These are phyloP conservation scores for Natrix natrix DNA, from an alignment of 2,797 vertebrate species.

Conservation along the genomic window DNA sequence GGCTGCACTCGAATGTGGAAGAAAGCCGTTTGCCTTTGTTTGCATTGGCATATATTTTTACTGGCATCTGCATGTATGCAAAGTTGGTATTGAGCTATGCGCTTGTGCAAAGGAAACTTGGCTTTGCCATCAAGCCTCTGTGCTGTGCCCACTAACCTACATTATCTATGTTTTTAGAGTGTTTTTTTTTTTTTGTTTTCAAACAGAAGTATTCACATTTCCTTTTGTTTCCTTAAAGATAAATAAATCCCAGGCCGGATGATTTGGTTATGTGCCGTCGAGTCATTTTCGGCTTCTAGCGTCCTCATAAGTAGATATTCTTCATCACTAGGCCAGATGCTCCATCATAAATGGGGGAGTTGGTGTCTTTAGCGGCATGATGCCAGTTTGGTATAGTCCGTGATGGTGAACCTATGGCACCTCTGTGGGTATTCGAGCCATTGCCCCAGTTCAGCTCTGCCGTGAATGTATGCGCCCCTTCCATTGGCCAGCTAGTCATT, in stretches of 20 bases:
- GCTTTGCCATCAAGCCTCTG: not conserved
- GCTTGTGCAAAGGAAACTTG: not conserved
- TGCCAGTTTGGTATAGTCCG: not conserved
- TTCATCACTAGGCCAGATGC: not conserved
- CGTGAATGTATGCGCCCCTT: too few relatives aligned
- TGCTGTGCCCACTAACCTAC: not conserved
- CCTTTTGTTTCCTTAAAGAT: not conserved
- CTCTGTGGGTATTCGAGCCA: too few relatives aligned
- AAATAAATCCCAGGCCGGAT: not conserved
- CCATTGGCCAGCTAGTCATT: too few relatives aligned
- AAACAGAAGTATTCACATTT: not conserved
- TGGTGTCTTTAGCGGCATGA: not conserved
- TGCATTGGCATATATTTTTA: not conserved
- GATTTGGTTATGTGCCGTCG: not conserved
- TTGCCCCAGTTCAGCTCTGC: too few relatives aligned
- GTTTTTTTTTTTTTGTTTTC: not conserved
- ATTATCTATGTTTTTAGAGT: not conserved
- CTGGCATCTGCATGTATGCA: not conserved
- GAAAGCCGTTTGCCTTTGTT: not conserved
- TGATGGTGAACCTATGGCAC: too few relatives aligned
- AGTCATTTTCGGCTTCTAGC: not conserved
- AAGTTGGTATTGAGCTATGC: not conserved
- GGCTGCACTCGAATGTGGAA: not conserved
- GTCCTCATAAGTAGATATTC: not conserved
- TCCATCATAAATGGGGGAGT: not conserved